Evolutionary conservation across 2,888 invertebrate genomes (phyloP), one percentile per base, ranked within the genome.

Genomic region (Cheilosia scutellata): DNA sequence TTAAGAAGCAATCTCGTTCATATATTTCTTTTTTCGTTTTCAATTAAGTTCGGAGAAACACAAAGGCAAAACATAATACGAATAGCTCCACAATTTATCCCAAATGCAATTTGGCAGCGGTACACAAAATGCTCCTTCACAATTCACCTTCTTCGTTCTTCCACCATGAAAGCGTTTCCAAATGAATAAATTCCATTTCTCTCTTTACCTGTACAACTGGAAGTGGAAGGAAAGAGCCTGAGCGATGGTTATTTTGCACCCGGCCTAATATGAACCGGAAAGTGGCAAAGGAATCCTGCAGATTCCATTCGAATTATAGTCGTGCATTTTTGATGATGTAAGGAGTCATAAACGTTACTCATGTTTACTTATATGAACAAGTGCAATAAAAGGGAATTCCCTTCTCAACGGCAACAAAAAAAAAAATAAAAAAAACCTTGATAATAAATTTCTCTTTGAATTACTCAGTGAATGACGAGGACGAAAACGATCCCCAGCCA

Each of bases 241-340:
- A 31, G 31, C 29, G 44, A 55, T 51, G 58, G 66, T 47, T 31
- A 44, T 29, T 33, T 37, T 40, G 51, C 58, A 49, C 51, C 31
- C 40, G 16, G 66, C 51, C 58, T 76, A 51, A 49, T 58, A 51
- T 16, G 25, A 65, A 57, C 44, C 31, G 63, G 57, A 77, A 60
- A 37, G 47, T 20, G 25, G 31, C 42, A 62, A 63, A 78, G 16
- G 47, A 47, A 57, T 65, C 63, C 58, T 47, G 5, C 16, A 63
- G 42, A 65, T 72, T 72, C 31, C 66, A 62, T 60, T 65, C 57
- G 51, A 79, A 62, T 66, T 74, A 66, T 37, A 55, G 37, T 70
- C 60, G 11, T 79, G 60, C 72, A 79, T 72, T 80, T 74, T 68
- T 66, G 66, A 80, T 80, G 72, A 74, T 74, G 68, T 68, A 66